phyloP scores from a whole-genome alignment of 2,113 vertebrate species.

The Dinomys branickii region DNA sequence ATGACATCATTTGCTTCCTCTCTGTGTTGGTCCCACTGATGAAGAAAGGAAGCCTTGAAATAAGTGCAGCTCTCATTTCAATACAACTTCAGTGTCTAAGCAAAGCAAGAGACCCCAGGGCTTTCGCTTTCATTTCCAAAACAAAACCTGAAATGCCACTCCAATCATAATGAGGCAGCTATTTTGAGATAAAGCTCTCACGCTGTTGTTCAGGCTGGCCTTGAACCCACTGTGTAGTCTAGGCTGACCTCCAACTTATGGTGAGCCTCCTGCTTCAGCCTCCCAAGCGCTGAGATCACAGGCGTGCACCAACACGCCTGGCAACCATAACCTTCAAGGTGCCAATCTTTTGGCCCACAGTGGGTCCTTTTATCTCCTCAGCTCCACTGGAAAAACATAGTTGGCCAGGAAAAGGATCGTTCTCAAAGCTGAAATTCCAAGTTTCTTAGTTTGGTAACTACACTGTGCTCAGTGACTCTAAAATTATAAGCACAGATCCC shows the following conservation, averaged over 20 bases:
- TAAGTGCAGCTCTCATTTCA: constrained; percentile 32
- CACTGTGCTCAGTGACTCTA: constrained; percentile 50
- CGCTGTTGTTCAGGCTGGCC: background rate
- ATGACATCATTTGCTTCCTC: background rate
- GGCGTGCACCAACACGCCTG: background rate
- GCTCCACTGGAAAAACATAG: background rate
- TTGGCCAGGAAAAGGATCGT: background rate
- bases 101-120: constrained; percentile 31
- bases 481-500: constrained; percentile 74
- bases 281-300: background rate
- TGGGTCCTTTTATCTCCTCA: constrained; percentile 43
- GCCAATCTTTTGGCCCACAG: background rate
- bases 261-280: background rate
- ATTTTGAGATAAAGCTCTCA: background rate
- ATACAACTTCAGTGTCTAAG: constrained; percentile 3
- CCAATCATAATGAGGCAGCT: background rate
- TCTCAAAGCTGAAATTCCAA: constrained; percentile 62
- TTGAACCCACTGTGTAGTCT: background rate
- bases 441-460: constrained; percentile 68
- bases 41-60: constrained; percentile 42
- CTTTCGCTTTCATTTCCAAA: constrained; percentile 38
- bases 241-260: background rate
- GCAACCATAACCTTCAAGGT: constrained; percentile 3
- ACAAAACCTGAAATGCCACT: constrained; percentile 36
- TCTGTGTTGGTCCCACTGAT: background rate